phyloP scores from a whole-genome alignment of 2,113 vertebrate species.

The Lota lota region DNA sequence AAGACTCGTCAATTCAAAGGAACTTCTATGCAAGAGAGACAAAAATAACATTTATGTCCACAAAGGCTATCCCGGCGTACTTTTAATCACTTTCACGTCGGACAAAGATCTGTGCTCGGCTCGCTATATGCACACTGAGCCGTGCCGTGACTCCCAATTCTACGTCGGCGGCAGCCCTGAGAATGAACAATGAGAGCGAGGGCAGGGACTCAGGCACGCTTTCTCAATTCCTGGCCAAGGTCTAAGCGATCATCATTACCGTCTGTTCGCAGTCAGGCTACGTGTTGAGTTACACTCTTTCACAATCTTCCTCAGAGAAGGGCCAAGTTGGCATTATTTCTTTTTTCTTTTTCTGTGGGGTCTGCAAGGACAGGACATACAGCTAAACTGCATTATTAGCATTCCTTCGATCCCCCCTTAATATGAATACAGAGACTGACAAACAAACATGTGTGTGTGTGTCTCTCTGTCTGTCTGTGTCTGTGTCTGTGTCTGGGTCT shows the following conservation, averaged over 20 bases:
- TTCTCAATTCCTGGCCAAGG: constrained; percentile 54
- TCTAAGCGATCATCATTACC: constrained; percentile 62
- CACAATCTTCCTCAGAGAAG: constrained; percentile 59
- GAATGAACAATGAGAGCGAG: constrained; percentile 51
- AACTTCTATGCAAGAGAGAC: too few relatives aligned
- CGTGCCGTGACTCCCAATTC: neutral
- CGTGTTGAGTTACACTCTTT: constrained; percentile 63
- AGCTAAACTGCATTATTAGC: constrained; percentile 55
- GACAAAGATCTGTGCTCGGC: constrained; percentile 3
- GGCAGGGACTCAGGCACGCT: constrained; percentile 49
- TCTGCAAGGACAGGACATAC: constrained; percentile 51
- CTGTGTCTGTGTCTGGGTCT: neutral
- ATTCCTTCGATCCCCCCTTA: constrained; percentile 41
- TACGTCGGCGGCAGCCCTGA: constrained; percentile 9
- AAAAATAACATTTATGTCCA: too few relatives aligned
- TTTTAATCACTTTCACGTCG: constrained; percentile 28
- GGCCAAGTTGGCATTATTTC: constrained; percentile 50
- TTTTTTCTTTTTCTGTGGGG: neutral
- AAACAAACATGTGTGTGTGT: too few relatives aligned
- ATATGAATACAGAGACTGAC: constrained; percentile 27
- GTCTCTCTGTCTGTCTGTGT: too few relatives aligned
- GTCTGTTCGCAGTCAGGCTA: constrained; percentile 54
- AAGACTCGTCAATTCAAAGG: too few relatives aligned
- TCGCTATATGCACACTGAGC: neutral
- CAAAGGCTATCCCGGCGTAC: neutral